Conservation (phyloP, 2,888 invertebrate genomes). For the Athalia rosae region DNA sequence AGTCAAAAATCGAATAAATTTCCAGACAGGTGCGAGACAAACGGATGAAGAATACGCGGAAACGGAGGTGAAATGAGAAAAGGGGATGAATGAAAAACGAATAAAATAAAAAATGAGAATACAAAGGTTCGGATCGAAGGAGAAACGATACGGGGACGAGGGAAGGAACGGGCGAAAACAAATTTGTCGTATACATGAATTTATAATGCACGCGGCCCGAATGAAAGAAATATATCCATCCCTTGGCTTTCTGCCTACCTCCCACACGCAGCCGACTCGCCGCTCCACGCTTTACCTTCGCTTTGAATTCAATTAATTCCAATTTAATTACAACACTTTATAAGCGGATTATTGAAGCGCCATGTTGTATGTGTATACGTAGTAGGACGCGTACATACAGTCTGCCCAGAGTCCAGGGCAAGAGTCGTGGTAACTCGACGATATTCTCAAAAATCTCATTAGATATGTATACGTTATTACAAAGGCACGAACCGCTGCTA, state of each 20-base stretch:
- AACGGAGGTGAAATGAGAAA: slow-evolving; percentile 15
- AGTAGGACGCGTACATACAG: no score
- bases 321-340: slow-evolving; percentile 46
- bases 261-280: background rate
- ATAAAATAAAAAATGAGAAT: background rate
- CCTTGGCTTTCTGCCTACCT: slow-evolving; percentile 7
- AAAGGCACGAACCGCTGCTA: background rate
- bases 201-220: slow-evolving; percentile 21
- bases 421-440: slow-evolving; percentile 4
- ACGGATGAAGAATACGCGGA: slow-evolving; percentile 30
- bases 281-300: slow-evolving; percentile 16
- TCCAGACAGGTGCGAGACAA: no score
- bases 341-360: slow-evolving; percentile 35
- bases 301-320: slow-evolving; percentile 50
- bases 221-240: slow-evolving; percentile 46
- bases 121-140: background rate
- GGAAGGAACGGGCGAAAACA: background rate
- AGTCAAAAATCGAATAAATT: no score
- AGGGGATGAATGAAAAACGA: background rate
- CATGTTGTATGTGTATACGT: slow-evolving; percentile 8
- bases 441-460: slow-evolving; percentile 35
- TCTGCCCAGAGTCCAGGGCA: background rate
- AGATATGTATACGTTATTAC: background rate
- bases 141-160: background rate
- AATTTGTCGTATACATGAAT: background rate